These are phyloP conservation scores for Ellobius talpinus DNA, from an alignment of 2,113 vertebrate species.

Conservation along the genomic window DNA sequence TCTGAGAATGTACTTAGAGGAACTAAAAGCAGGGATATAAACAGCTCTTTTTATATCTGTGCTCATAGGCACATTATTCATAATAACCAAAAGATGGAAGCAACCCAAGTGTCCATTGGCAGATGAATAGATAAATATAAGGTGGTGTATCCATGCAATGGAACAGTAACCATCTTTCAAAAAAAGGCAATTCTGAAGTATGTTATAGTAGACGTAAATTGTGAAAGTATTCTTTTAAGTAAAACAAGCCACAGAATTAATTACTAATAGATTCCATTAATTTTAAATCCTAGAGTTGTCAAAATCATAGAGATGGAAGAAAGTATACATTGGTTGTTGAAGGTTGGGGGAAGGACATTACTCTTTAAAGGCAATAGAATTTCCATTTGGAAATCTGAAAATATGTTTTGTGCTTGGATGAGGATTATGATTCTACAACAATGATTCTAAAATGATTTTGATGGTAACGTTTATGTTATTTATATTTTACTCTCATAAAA, in stretches of 20 bases:
- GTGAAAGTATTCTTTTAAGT: not conserved
- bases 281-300: not conserved
- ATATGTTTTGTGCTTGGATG: not conserved
- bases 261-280: not conserved
- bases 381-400: not conserved
- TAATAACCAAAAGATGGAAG: not conserved
- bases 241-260: not conserved
- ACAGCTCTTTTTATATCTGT: not conserved
- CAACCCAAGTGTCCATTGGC: not conserved
- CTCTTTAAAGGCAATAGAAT: not conserved
- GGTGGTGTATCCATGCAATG: not conserved
- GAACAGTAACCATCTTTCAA: not conserved
- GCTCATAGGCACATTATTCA: not conserved
- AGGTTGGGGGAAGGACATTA: not conserved
- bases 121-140: not conserved
- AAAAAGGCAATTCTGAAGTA: not conserved
- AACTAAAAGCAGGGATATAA: not conserved
- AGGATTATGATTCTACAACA: not conserved
- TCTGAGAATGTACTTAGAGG: not conserved
- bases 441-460: not conserved
- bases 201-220: too few relatives aligned
- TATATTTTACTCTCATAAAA: not conserved
- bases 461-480: not conserved
- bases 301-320: not conserved
- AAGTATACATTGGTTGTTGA: not conserved